Percentiles rank a stretch among this genome's conserved stretches.
Evolutionary conservation across 2,888 invertebrate genomes (phyloP).

Genomic region (Cerastis rubricosa): DNA sequence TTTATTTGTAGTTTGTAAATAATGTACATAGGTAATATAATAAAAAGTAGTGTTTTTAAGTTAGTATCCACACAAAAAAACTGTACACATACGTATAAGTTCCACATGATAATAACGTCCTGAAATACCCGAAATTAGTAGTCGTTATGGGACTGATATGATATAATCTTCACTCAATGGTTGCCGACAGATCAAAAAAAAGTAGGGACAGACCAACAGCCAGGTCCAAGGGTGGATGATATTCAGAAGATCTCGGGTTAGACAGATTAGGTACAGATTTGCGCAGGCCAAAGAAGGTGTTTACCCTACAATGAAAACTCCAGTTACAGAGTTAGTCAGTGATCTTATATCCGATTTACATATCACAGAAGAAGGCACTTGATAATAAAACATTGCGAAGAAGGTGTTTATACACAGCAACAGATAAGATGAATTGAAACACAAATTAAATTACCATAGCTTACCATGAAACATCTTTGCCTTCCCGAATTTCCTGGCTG

Average conservation of each 20-base stretch:
- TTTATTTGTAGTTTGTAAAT: too few relatives aligned
- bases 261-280: background rate
- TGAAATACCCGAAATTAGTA: background rate
- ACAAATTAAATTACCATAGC: constrained; percentile 8
- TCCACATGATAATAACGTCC: too few relatives aligned
- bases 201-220: background rate
- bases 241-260: background rate
- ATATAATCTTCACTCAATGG: background rate
- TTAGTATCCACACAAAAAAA: too few relatives aligned
- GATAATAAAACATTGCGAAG: background rate
- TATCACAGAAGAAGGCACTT: background rate
- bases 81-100: too few relatives aligned
- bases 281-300: background rate
- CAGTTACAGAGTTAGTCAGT: background rate
- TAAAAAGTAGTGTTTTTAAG: too few relatives aligned
- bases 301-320: background rate
- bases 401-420: background rate
- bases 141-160: background rate
- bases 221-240: background rate
- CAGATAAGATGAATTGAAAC: background rate
- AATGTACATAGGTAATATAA: too few relatives aligned
- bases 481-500: background rate
- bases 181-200: background rate
- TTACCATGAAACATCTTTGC: constrained; percentile 7
- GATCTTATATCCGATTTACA: too few relatives aligned